A percentile compares a stretch with the other conserved stretches of the same genome.
Evolutionary conservation across 2,888 invertebrate species (phyloP).

Genomic region (Acanthosepion esculentum): DNA sequence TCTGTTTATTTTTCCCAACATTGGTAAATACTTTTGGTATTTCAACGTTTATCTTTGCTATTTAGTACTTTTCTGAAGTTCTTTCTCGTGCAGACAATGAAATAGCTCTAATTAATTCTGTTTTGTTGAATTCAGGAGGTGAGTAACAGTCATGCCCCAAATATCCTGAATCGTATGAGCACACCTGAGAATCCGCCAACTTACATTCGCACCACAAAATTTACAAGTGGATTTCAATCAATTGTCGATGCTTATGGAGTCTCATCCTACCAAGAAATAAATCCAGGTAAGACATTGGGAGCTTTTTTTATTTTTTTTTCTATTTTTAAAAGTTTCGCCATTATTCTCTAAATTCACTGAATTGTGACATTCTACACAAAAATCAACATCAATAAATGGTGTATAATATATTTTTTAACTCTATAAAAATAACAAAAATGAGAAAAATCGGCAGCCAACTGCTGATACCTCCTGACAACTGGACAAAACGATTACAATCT

Average conservation of each 20-base stretch:
- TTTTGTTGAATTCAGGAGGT: constrained; percentile 81
- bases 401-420: too few relatives aligned
- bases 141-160: constrained; percentile 94
- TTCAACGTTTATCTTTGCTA: neutral
- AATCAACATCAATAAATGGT: too few relatives aligned
- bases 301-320: neutral
- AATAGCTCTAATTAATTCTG: neutral
- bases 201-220: constrained; percentile 96
- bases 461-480: too few relatives aligned
- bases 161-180: constrained; percentile 95
- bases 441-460: too few relatives aligned
- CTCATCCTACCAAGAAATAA: constrained; percentile 95
- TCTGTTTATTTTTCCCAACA: neutral
- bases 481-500: too few relatives aligned
- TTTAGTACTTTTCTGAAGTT: neutral
- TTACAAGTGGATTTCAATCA: constrained; percentile 94
- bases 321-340: too few relatives aligned
- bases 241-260: constrained; percentile 97
- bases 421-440: too few relatives aligned
- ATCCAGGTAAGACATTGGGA: constrained; percentile 83
- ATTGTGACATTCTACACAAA: too few relatives aligned
- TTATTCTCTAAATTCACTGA: too few relatives aligned
- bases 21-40: neutral
- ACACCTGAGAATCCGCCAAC: constrained; percentile 90
- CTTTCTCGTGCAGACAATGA: neutral